Percentiles rank a stretch among this genome's conserved stretches.
phyloP scores from a whole-genome alignment of 2,113 vertebrate genomes.

The Pica pica region DNA sequence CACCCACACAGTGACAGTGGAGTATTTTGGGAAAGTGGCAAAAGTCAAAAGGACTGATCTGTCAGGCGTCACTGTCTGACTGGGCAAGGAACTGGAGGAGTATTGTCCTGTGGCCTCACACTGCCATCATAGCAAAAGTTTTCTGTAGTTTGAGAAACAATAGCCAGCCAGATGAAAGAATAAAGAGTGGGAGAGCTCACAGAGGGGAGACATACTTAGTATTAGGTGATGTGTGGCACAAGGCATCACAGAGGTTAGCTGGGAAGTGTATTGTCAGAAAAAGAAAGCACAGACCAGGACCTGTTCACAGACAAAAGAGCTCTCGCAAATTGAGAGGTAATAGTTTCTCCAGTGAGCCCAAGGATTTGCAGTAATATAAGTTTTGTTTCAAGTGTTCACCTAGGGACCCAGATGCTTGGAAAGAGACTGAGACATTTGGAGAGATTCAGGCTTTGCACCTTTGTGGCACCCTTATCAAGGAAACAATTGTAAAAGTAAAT shows the following conservation, averaged over 20 bases:
- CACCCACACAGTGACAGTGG: not conserved
- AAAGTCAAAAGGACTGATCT: not conserved
- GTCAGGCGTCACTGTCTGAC: not conserved
- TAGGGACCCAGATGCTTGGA: constrained; percentile 9
- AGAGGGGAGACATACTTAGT: not conserved
- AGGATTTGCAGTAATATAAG: constrained; percentile 32
- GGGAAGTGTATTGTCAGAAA: not conserved
- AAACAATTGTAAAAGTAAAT: constrained; percentile 49
- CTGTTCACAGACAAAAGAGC: constrained; percentile 29
- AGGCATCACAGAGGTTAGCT: not conserved
- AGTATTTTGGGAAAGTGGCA: not conserved
- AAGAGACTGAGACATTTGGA: constrained; percentile 9
- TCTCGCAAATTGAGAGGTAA: constrained; percentile 33
- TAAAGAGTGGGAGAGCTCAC: not conserved
- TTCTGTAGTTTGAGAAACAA: not conserved
- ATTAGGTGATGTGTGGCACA: not conserved
- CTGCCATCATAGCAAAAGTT: not conserved
- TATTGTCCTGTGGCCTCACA: not conserved
- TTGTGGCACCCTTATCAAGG: constrained; percentile 2
- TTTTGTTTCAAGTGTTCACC: constrained; percentile 52
- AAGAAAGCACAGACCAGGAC: not conserved
- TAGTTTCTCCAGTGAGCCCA: constrained; percentile 18
- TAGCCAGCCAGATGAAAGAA: not conserved
- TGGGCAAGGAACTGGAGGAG: not conserved
- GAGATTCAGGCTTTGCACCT: constrained; percentile 33